Percentiles rank a stretch among this genome's conserved stretches.
Evolutionary conservation across 35 echinoderm and acorn worm genomes (phyloP).

Genomic region (Acanthaster planci): DNA sequence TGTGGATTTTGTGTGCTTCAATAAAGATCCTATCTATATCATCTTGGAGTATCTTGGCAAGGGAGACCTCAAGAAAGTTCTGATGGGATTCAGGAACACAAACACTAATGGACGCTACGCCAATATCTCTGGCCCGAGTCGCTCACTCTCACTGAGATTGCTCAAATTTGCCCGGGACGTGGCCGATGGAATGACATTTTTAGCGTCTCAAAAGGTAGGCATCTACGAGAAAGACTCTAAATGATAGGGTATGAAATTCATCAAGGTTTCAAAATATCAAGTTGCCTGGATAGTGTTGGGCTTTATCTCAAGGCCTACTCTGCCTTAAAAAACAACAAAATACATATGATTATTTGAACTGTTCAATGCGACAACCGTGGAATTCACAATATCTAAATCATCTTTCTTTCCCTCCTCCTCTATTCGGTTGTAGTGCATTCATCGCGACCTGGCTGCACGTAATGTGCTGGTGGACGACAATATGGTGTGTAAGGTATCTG

Average conservation of each 20-base stretch:
- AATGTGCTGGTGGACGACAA: slow-evolving; percentile 6
- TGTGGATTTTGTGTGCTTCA: too few relatives aligned
- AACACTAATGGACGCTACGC: not conserved
- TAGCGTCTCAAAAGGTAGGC: not conserved
- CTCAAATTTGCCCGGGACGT: slow-evolving; percentile 5
- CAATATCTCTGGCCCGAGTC: not conserved
- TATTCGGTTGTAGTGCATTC: not conserved
- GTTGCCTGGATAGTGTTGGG: too few relatives aligned
- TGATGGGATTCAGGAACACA: not conserved
- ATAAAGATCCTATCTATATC: slow-evolving; percentile 5
- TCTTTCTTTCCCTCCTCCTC: too few relatives aligned
- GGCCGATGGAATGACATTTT: not conserved
- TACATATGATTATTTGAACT: too few relatives aligned
- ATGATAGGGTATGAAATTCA: too few relatives aligned
- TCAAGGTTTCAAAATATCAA: too few relatives aligned
- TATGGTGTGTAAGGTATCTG: not conserved
- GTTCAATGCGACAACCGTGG: too few relatives aligned
- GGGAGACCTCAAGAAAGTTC: not conserved
- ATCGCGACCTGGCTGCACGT: slow-evolving; percentile 14
- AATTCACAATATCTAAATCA: too few relatives aligned
- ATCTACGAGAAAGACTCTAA: too few relatives aligned
- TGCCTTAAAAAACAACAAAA: too few relatives aligned
- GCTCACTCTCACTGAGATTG: not conserved
- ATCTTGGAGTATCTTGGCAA: not conserved
- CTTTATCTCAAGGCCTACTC: too few relatives aligned